Evolutionary conservation across 2,113 vertebrate genomes (phyloP).

Genomic region (Donacobius atricapilla): DNA sequence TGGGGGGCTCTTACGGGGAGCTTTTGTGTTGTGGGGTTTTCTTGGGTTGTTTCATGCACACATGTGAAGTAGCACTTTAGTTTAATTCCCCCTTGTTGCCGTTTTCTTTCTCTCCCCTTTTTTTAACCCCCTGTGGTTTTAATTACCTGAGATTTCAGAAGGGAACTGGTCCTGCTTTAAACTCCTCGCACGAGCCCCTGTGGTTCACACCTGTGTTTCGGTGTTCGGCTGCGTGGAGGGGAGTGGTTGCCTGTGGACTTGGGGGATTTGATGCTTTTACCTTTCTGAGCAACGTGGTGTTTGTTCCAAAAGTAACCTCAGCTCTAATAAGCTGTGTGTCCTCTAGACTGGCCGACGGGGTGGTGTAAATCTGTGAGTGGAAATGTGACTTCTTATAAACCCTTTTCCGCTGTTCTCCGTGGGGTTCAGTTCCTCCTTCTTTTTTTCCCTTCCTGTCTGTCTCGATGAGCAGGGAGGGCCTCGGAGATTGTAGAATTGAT

Average conservation of each 20-base stretch:
- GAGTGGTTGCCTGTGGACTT: background rate
- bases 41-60: background rate
- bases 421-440: background rate
- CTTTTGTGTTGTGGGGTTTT: background rate
- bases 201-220: background rate
- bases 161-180: background rate
- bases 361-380: background rate
- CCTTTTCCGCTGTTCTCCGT: background rate
- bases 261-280: background rate
- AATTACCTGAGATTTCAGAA: background rate
- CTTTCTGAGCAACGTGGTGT: background rate
- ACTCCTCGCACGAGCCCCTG: background rate
- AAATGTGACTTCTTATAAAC: background rate
- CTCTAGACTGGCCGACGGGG: background rate
- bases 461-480: background rate
- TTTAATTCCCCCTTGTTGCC: background rate
- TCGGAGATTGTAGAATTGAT: background rate
- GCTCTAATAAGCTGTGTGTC: background rate
- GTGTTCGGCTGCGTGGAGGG: accelerated
- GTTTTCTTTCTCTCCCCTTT: background rate
- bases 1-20: background rate
- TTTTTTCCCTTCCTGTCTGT: background rate
- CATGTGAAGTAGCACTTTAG: background rate
- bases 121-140: background rate
- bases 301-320: background rate